phyloP scores from a whole-genome alignment of 92 coral and sea anemone species.

The Pocillopora grandis region DNA sequence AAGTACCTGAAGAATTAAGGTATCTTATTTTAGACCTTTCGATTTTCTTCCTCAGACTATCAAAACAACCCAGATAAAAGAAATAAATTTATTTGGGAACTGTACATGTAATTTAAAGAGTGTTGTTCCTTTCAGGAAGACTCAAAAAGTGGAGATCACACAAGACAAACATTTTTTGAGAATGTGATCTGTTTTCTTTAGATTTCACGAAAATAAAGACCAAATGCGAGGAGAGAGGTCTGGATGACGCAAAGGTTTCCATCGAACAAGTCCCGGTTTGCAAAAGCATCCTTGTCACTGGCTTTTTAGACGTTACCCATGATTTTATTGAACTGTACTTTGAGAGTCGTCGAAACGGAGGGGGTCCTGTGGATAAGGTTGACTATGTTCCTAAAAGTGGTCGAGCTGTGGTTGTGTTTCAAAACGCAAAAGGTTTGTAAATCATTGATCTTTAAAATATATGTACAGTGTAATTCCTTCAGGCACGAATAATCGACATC shows the following conservation, averaged over 20 bases:
- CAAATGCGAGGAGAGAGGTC: conserved; percentile 42
- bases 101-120: too few relatives aligned
- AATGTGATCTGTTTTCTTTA: neutral
- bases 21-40: too few relatives aligned
- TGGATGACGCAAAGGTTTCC: conserved; percentile 54
- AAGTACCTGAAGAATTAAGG: too few relatives aligned
- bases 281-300: conserved; percentile 66
- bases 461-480: neutral
- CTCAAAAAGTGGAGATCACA: too few relatives aligned
- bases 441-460: too few relatives aligned
- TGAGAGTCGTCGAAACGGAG: conserved; percentile 59
- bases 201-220: conserved; percentile 65
- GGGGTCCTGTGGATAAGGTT: conserved; percentile 64
- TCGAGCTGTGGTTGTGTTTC: conserved; percentile 72
- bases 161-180: too few relatives aligned
- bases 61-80: too few relatives aligned
- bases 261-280: conserved; percentile 57
- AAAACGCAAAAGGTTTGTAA: conserved; percentile 58
- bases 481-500: too few relatives aligned
- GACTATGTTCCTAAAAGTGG: conserved; percentile 43
- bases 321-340: conserved; percentile 72
- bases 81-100: too few relatives aligned
- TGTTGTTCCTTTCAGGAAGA: too few relatives aligned
- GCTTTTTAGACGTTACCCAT: conserved; percentile 61
- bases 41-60: too few relatives aligned